A percentile compares a stretch with the other conserved stretches of the same genome.
Evolutionary conservation across 1,140 invertebrate species (phyloP).

Genomic region (Watersipora subatra): DNA sequence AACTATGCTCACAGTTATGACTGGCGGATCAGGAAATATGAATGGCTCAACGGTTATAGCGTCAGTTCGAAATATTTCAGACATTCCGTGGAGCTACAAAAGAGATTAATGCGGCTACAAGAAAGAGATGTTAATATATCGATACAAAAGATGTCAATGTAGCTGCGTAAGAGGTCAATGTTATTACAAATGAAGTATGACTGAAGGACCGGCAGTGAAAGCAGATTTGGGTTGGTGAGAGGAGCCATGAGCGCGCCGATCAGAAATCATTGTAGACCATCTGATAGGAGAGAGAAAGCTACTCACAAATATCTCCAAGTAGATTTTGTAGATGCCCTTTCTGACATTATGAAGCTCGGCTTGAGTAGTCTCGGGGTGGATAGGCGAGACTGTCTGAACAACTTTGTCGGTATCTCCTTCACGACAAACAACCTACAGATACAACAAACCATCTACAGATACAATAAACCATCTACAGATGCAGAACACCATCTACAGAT

Average conservation of each 20-base stretch:
- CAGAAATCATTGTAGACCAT: no score
- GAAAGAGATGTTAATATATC: no score
- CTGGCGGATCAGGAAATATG: constrained; percentile 30
- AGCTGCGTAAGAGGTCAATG: no score
- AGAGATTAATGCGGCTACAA: no score
- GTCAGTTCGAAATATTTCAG: constrained; percentile 29
- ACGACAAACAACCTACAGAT: constrained; percentile 26
- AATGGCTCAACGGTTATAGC: constrained; percentile 27
- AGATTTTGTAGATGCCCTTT: constrained; percentile 30
- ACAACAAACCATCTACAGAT: neutral
- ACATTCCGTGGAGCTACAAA: constrained; percentile 29
- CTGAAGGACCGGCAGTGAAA: no score
- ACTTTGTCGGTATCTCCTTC: constrained; percentile 31
- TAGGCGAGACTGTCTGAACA: constrained; percentile 29
- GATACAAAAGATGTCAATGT: no score
- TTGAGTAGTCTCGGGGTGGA: constrained; percentile 31
- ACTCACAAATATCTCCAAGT: constrained; percentile 37
- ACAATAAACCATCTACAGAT: no score
- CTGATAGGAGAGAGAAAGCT: no score
- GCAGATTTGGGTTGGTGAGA: no score
- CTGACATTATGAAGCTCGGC: constrained; percentile 35
- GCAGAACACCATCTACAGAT: no score
- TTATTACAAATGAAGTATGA: no score
- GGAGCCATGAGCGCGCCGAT: no score
- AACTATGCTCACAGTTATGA: constrained; percentile 30